These are phyloP conservation scores for Xanthia togata DNA, from an alignment of 2,888 invertebrate species.

Conservation along the genomic window DNA sequence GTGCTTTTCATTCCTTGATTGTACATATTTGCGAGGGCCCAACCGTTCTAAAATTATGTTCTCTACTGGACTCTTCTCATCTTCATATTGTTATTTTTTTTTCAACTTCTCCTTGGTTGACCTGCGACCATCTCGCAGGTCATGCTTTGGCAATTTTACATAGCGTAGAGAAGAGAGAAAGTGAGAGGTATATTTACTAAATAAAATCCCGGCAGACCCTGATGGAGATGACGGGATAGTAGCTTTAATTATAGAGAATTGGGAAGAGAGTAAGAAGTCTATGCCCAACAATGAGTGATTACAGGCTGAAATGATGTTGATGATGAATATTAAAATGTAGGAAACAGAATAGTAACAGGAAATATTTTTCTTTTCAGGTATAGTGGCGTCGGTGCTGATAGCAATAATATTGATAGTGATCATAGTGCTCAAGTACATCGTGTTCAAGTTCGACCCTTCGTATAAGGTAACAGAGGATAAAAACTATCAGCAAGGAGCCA, in stretches of 20 bases:
- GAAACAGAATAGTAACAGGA: not conserved
- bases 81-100: not conserved
- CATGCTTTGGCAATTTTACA: too few relatives aligned
- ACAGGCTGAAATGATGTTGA: not conserved
- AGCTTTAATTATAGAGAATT: not conserved
- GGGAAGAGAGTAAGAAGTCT: not conserved
- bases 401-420: slow-evolving; percentile 97
- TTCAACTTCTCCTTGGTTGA: too few relatives aligned
- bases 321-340: too few relatives aligned
- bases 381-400: slow-evolving; percentile 97
- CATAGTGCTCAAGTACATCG: slow-evolving; percentile 96
- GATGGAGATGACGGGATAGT: not conserved
- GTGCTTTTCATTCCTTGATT: not conserved
- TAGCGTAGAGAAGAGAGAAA: too few relatives aligned
- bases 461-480: slow-evolving; percentile 98
- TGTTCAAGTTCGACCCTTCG: slow-evolving; percentile 95
- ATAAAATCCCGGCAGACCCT: too few relatives aligned
- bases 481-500: slow-evolving; percentile 94
- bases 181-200: too few relatives aligned
- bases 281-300: not conserved
- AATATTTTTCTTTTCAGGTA: slow-evolving; percentile 82
- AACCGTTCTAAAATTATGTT: not conserved
- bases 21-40: not conserved
- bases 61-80: not conserved
- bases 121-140: too few relatives aligned